phyloP scores from a whole-genome alignment of 2,888 invertebrate genomes.

The Nysson spinosus region DNA sequence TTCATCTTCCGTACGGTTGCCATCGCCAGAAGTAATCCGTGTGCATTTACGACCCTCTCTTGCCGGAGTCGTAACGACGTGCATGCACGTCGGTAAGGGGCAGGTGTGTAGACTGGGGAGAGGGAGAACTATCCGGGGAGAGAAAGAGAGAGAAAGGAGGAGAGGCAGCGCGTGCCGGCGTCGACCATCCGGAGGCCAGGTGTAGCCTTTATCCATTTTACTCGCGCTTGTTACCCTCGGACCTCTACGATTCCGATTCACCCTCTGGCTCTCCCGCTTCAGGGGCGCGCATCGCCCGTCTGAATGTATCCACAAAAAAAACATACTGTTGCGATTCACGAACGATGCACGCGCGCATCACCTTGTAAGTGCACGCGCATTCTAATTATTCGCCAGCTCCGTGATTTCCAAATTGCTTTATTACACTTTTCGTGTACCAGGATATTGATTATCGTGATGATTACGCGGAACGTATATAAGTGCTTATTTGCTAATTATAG shows the following conservation, averaged over 20 bases:
- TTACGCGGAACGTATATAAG: too few relatives aligned
- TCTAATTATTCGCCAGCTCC: slow-evolving; percentile 17
- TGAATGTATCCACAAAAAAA: slow-evolving; percentile 20
- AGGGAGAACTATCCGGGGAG: slow-evolving; percentile 54
- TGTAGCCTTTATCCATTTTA: slow-evolving; percentile 74
- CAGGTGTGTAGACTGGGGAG: slow-evolving; percentile 65
- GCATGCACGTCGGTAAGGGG: slow-evolving; percentile 62
- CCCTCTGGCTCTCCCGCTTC: slow-evolving; percentile 62
- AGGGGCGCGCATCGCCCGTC: slow-evolving; percentile 55
- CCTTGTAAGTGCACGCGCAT: slow-evolving; percentile 27
- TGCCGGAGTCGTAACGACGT: slow-evolving; percentile 59
- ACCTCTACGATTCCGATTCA: slow-evolving; percentile 65
- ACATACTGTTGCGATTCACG: slow-evolving; percentile 50
- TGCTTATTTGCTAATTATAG: not conserved
- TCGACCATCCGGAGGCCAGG: slow-evolving; percentile 75
- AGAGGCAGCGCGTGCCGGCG: slow-evolving; percentile 66
- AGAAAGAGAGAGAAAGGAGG: slow-evolving; percentile 33
- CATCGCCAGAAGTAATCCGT: slow-evolving; percentile 66
- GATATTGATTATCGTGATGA: not conserved
- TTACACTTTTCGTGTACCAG: slow-evolving; percentile 17
- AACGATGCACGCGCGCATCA: slow-evolving; percentile 41
- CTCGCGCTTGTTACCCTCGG: slow-evolving; percentile 67
- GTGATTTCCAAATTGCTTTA: slow-evolving; percentile 23
- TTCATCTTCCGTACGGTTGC: slow-evolving; percentile 50
- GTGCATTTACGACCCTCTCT: slow-evolving; percentile 72